Percentiles rank a stretch among this genome's conserved stretches.
These are phyloP conservation scores for Benthosema pterotum DNA, from an alignment of 2,797 vertebrate species.

Conservation along the genomic window DNA sequence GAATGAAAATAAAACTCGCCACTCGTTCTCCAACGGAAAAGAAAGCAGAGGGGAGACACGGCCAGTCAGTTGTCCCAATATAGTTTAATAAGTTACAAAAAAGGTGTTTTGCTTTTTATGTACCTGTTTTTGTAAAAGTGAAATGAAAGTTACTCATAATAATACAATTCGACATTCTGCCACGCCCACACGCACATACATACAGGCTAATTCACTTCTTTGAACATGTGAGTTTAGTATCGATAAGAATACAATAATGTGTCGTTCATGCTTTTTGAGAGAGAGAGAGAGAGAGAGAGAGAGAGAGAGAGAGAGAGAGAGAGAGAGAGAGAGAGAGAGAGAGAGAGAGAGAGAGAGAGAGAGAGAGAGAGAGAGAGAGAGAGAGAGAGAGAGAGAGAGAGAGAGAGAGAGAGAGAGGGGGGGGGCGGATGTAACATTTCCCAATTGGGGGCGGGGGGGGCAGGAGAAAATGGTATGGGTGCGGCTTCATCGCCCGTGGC, in stretches of 20 bases:
- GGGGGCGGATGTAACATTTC: no score
- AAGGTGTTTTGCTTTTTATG: slow-evolving; percentile 71
- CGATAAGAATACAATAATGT: slow-evolving; percentile 33
- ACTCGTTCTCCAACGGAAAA: slow-evolving; percentile 3
- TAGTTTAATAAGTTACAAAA: slow-evolving; percentile 86
- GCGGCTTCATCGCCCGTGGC: no score
- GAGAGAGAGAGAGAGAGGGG: no score
- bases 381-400: no score
- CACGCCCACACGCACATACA: slow-evolving; percentile 47
- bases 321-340: slow-evolving; percentile 4
- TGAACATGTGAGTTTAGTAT: slow-evolving; percentile 53
- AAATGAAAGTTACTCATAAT: slow-evolving; percentile 35
- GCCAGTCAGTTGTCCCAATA: slow-evolving; percentile 51
- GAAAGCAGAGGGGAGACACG: slow-evolving; percentile 4
- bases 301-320: no score
- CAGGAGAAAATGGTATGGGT: no score
- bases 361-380: no score
- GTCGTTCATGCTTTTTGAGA: slow-evolving; percentile 29
- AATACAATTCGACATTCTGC: slow-evolving; percentile 55
- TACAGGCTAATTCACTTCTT: slow-evolving; percentile 59
- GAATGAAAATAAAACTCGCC: not conserved
- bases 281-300: slow-evolving; percentile 14
- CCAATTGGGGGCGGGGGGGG: no score
- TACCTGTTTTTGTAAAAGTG: slow-evolving; percentile 75
- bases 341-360: no score